Conservation (phyloP, 92 coral and sea anemone genomes). For the Epizoanthus scotinus region DNA sequence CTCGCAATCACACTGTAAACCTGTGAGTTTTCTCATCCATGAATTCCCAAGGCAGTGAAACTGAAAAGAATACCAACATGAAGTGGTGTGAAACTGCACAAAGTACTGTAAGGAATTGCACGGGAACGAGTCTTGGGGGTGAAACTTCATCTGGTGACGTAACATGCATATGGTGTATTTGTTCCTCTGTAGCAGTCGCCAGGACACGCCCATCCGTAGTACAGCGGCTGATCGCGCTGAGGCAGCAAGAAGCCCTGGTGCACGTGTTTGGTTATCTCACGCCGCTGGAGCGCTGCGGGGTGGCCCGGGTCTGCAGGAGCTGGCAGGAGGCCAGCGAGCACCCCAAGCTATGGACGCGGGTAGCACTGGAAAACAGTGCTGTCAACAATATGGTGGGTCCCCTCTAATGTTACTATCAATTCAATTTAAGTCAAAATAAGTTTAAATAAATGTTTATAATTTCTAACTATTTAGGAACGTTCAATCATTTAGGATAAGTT, state of each 20-base stretch:
- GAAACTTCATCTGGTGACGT: too few species aligned
- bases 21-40: too few species aligned
- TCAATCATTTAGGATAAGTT: too few species aligned
- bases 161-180: too few species aligned
- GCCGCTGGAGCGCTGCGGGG: conserved; percentile 81
- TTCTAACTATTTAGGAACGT: too few species aligned
- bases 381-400: conserved; percentile 69
- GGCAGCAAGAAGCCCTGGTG: conserved; percentile 58
- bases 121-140: too few species aligned
- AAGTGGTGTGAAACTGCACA: too few species aligned
- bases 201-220: conserved; percentile 23
- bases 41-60: too few species aligned
- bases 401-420: neutral
- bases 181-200: neutral
- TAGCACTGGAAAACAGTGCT: conserved; percentile 51
- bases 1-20: too few species aligned
- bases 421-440: neutral
- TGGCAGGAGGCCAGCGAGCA: conserved; percentile 80
- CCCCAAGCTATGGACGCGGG: conserved; percentile 76
- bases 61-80: too few species aligned
- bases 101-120: too few species aligned
- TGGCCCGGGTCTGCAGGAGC: conserved; percentile 82
- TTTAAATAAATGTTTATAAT: neutral
- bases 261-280: conserved; percentile 66
- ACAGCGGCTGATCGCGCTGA: conserved; percentile 4